Evolutionary conservation across 2,113 vertebrate genomes (phyloP).

Genomic region (Heterotilapia buettikoferi): DNA sequence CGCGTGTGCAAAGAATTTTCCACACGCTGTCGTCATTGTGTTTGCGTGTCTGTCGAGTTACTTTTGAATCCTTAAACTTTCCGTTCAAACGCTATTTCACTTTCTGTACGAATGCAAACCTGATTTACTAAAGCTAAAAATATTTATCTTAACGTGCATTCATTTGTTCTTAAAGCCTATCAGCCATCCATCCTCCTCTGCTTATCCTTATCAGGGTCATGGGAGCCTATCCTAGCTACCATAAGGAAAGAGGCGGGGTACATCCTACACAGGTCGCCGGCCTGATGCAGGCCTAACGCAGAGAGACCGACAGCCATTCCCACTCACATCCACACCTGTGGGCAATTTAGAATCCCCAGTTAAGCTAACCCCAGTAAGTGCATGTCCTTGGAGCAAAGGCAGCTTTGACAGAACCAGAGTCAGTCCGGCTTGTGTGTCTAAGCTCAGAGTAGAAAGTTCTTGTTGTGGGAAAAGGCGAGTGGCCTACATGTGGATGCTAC

Average conservation of each 20-base stretch:
- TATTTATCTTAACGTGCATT: neutral
- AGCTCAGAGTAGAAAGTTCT: neutral
- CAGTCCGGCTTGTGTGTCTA: neutral
- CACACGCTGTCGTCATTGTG: neutral
- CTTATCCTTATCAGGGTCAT: neutral
- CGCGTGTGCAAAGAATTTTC: neutral
- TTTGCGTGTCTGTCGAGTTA: neutral
- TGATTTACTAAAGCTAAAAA: neutral
- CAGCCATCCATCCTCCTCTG: neutral
- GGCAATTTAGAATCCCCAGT: neutral
- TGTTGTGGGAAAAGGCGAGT: neutral
- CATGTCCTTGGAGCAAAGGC: neutral
- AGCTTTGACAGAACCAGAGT: neutral
- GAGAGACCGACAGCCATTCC: neutral
- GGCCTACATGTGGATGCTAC: neutral
- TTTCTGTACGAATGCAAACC: neutral
- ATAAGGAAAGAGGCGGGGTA: neutral
- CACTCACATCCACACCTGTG: neutral
- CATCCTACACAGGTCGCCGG: neutral
- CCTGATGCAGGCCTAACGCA: neutral
- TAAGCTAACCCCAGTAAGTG: neutral
- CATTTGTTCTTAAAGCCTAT: neutral
- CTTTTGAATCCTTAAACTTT: neutral
- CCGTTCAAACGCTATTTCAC: neutral
- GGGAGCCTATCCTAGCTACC: neutral